Conservation (phyloP, 2,797 vertebrate species). For the Enteromius argenteus region DNA sequence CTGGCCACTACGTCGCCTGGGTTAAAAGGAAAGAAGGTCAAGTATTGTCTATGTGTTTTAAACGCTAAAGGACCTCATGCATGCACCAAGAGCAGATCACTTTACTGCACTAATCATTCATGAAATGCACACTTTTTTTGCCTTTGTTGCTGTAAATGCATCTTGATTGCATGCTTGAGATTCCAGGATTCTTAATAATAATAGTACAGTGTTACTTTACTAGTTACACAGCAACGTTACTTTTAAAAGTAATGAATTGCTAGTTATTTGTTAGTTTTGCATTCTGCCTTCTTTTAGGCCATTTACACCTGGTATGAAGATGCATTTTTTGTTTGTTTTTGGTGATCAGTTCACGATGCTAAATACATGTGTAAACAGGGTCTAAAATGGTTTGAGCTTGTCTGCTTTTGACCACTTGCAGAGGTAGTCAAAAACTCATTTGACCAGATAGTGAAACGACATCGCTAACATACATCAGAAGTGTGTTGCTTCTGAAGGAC, state of each 20-base stretch:
- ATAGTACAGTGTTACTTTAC: not conserved
- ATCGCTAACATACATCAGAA: too few relatives aligned
- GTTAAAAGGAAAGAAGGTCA: constrained; percentile 99
- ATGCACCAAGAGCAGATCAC: not conserved
- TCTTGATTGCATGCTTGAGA: not conserved
- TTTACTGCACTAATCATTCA: not conserved
- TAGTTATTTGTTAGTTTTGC: not conserved
- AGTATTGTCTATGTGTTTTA: not conserved
- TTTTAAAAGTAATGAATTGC: not conserved
- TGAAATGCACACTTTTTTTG: not conserved
- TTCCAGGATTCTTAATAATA: not conserved
- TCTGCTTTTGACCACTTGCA: not conserved
- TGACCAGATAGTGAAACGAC: not conserved
- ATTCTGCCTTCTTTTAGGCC: not conserved
- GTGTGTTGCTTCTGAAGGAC: too few relatives aligned
- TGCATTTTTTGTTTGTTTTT: too few relatives aligned
- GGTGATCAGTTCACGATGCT: not conserved
- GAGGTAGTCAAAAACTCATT: not conserved
- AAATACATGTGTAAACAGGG: not conserved
- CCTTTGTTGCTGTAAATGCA: not conserved
- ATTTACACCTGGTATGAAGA: not conserved
- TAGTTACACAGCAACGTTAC: not conserved
- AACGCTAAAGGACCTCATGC: not conserved
- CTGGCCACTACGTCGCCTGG: constrained; percentile 97
- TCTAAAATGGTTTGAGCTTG: not conserved